Base-by-base conservation (phyloP, 2,888 invertebrate species). In the Biston betularia region DNA sequence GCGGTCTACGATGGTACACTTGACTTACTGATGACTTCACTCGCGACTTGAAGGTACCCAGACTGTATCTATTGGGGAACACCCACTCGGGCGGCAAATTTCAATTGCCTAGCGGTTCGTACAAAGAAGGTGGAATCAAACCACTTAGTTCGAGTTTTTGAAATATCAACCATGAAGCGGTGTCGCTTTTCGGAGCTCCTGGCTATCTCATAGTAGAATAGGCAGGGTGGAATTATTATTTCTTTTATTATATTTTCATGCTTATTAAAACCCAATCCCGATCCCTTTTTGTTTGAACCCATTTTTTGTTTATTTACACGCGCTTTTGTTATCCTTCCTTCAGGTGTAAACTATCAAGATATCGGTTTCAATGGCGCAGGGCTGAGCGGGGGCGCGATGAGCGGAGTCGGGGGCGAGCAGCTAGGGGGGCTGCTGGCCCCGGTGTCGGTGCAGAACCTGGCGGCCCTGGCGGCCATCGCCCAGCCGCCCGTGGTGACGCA, bases 371-470 rank as follows among this genome's bases (percentile, higher is more conserved):
- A 91, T 89, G 93, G 93, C 85, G 89, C 93, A 92, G 93, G 93
- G 75, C 86, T 92, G 79, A 84, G 88, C 78, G 91, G 91, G 52
- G 84, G 87, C 48, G 84, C 85, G 8, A 87, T 88, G 35, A 77
- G 82, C 69, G 83, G 85, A n/a, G 82, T 87, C 40, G 85, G 86
- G 9, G 96, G 67, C 5, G 98, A 98, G 89, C 98, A 98, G 92
- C 94, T 98, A 83, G 97, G 98, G 79, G 97, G 98, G 69, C 93
- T 98, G 77, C 83, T 97, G 84, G 96, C 96, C 75, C 97, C 97
- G 63, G 97, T 98, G 92, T 97, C 97, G 81, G 96, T 98, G 94
- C 98, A 98, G 95, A 98, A 98, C 94, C 93, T 98, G 87, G 98
- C 98, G 80, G 97, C 98, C 63, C 94, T 98, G 76, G 98, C 98